These are phyloP conservation scores for Drosophila setosimentum DNA, from an alignment of 2,888 invertebrate genomes.

Conservation along the genomic window DNA sequence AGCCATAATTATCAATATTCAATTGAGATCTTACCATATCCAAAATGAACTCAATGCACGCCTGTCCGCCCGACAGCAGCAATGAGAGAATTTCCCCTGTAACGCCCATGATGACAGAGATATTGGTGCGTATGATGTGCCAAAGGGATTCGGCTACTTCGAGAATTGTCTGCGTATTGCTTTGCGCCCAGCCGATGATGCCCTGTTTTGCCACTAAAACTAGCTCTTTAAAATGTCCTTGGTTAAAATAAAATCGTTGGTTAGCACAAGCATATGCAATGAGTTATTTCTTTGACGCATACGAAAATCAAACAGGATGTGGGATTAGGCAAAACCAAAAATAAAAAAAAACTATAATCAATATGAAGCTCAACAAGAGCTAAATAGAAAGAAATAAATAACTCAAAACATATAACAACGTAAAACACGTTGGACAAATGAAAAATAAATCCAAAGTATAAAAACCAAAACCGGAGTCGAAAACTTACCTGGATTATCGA, in stretches of 20 bases:
- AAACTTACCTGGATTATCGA: conserved; percentile 90
- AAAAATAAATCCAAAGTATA: conserved; percentile 18
- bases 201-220: conserved; percentile 86
- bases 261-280: conserved; percentile 82
- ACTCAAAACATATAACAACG: conserved; percentile 36
- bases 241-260: conserved; percentile 83
- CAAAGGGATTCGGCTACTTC: conserved; percentile 95
- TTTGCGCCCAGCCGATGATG: conserved; percentile 92
- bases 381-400: conserved; percentile 25
- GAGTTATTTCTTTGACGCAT: conserved; percentile 68
- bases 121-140: conserved; percentile 96
- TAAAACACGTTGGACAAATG: conserved; percentile 37
- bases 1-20: neutral
- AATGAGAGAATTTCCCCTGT: conserved; percentile 95
- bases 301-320: conserved; percentile 45
- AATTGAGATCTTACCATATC: conserved; percentile 88
- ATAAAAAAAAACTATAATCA: conserved; percentile 18
- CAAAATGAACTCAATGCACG: conserved; percentile 93
- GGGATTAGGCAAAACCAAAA: conserved; percentile 30
- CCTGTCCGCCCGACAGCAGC: conserved; percentile 95
- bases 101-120: conserved; percentile 93
- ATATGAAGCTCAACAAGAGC: conserved; percentile 9
- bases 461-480: neutral
- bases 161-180: conserved; percentile 95
- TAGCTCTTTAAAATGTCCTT: conserved; percentile 86